Base-by-base conservation (phyloP, 2,888 invertebrate genomes). In the Drosophila monieri region DNA sequence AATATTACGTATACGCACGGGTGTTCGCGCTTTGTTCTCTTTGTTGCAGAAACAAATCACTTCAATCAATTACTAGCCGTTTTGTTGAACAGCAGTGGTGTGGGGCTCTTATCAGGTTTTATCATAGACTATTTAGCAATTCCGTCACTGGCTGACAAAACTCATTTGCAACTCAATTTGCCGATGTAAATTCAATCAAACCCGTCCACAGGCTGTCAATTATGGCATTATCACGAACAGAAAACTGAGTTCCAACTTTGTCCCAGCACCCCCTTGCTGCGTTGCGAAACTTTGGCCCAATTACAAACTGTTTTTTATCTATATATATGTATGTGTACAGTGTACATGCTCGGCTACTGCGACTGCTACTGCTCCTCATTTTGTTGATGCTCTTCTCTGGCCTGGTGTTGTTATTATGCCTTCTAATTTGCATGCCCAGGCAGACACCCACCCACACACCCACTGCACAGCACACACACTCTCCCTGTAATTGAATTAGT, bases 401-500 rank as follows among this genome's bases (percentile, higher is more conserved):
- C 59, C 30, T 47, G 30, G 18, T 15, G 15, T 25, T 44, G 58
- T 12, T 35, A 25, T 30, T 32, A 25, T 32, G 25, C 47, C 62
- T 46, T 54, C 57, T 54, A 61, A 59, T 77, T 77, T 76, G 64
- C 61, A 65, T 68, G 70, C 52, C 69, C 53, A 54, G 49, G 47
- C 60, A n/a, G n/a, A 62, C 46, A 52, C 47, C 15, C 56, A 70
- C 61, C n/a, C 15, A 27, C 14, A 47, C 27, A 47, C 18, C 1
- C 18, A 18, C 18, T 18, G 18, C 18, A 18, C 18, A 18, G 18
- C 18, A 18, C 27, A 49, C 59, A 55, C 57, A 1, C n/a, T n/a
- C n/a, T 14, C 54, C 56, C 78, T 74, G 65, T 88, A 88, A 88
- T 81, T 81, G 69, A 81, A 81, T 88, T 81, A 85, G 70, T 68